These are phyloP conservation scores for Troides oblongomaculatus DNA, from an alignment of 2,888 invertebrate species.

Conservation along the genomic window DNA sequence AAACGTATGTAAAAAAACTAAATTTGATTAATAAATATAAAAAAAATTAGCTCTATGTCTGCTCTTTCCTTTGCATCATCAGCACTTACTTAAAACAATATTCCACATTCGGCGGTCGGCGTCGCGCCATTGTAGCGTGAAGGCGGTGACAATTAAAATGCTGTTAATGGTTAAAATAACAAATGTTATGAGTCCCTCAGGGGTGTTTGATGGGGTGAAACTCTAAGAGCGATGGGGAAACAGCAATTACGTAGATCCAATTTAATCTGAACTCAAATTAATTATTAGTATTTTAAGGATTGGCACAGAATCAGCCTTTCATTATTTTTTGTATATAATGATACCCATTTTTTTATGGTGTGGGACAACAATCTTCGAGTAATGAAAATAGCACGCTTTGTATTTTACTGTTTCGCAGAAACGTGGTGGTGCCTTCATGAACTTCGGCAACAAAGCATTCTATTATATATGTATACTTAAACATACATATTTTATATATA, in stretches of 20 bases:
- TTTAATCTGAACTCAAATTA: slow-evolving; percentile 31
- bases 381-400: no score
- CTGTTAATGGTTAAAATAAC: slow-evolving; percentile 64
- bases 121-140: slow-evolving; percentile 32
- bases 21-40: neutral
- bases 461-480: no score
- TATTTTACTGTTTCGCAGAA: no score
- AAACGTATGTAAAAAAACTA: no score
- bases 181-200: slow-evolving; percentile 54
- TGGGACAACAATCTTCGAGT: no score
- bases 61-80: slow-evolving; percentile 32
- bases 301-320: slow-evolving; percentile 1
- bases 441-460: no score
- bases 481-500: no score
- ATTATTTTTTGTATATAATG: slow-evolving; percentile 16
- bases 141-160: slow-evolving; percentile 53
- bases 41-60: slow-evolving; percentile 13
- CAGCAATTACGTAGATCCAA: slow-evolving; percentile 29
- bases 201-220: slow-evolving; percentile 36
- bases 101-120: slow-evolving; percentile 28
- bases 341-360: neutral
- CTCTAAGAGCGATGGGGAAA: slow-evolving; percentile 22
- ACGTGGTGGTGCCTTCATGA: no score
- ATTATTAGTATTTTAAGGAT: slow-evolving; percentile 20
- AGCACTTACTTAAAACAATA: slow-evolving; percentile 45